Conservation (phyloP, 2,797 vertebrate genomes). For the Petrocephalus schoutedeni region DNA sequence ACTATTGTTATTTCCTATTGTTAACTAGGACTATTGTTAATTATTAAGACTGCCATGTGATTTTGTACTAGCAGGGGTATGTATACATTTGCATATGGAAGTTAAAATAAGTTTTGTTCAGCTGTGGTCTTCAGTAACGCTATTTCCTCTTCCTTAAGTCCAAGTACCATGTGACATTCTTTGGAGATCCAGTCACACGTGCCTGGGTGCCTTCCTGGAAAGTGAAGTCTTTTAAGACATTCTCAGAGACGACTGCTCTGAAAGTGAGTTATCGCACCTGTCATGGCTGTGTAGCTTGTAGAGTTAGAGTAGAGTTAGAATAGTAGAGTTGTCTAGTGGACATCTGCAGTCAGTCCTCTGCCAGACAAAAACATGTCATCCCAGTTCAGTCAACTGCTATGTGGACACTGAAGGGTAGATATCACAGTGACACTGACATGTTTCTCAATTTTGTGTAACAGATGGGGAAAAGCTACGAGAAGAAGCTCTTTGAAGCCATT, state of each 20-base stretch:
- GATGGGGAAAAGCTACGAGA: constrained; percentile 41
- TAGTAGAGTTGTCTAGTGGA: not conserved
- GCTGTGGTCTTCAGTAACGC: not conserved
- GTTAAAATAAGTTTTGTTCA: not conserved
- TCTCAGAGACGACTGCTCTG: constrained; percentile 34
- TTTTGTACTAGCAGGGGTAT: not conserved
- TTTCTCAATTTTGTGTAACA: constrained; percentile 21
- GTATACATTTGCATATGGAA: not conserved
- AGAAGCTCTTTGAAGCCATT: constrained; percentile 44
- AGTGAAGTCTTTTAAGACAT: constrained; percentile 50
- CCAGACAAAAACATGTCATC: not conserved
- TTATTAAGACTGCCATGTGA: not conserved
- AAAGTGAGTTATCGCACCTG: constrained; percentile 41
- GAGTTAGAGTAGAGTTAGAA: not conserved
- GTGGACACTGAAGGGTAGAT: not conserved
- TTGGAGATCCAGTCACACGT: constrained; percentile 53
- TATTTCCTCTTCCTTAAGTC: constrained; percentile 44
- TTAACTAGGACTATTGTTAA: not conserved
- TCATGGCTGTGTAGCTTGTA: not conserved
- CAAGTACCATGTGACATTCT: constrained; percentile 64
- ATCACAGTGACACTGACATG: not conserved
- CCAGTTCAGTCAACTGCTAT: not conserved
- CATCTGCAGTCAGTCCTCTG: not conserved
- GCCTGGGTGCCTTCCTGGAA: constrained; percentile 56
- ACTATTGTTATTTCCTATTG: not conserved